These are phyloP conservation scores for Steromphala cineraria DNA, from an alignment of 2,888 invertebrate species.

Conservation along the genomic window DNA sequence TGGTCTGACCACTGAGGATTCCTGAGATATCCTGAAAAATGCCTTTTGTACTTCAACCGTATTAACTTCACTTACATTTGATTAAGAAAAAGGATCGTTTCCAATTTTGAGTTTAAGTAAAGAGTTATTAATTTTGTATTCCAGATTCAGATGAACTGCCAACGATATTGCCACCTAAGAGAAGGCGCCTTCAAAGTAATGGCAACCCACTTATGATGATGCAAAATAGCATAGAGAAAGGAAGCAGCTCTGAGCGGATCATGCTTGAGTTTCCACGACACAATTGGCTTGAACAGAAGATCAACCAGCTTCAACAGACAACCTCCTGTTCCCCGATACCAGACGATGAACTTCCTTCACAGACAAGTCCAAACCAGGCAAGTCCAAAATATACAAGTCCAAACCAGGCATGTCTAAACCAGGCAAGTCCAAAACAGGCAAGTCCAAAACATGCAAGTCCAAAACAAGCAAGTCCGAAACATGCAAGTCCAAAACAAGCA, in stretches of 20 bases:
- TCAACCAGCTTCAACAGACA: slow-evolving; percentile 75
- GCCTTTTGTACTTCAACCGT: too few relatives aligned
- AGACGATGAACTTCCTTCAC: neutral
- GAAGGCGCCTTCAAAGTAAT: slow-evolving; percentile 30
- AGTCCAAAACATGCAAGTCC: neutral
- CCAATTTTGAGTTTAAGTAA: too few relatives aligned
- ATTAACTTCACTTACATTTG: too few relatives aligned
- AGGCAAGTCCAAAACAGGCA: neutral
- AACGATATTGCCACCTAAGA: slow-evolving; percentile 43
- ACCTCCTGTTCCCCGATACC: neutral
- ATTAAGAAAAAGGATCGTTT: too few relatives aligned
- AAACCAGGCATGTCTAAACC: neutral
- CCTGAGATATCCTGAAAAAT: too few relatives aligned
- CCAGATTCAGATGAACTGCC: slow-evolving; percentile 48
- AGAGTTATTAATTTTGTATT: neutral
- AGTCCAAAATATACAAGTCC: neutral
- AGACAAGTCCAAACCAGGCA: neutral
- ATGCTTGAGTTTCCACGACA: slow-evolving; percentile 49
- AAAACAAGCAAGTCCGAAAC: neutral
- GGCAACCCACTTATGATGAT: slow-evolving; percentile 1
- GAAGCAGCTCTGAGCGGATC: slow-evolving; percentile 40
- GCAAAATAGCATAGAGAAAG: neutral
- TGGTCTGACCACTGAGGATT: too few relatives aligned
- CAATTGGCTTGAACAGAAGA: slow-evolving; percentile 78
- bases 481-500: neutral